Conservation (phyloP, 35 echinoderm and acorn worm species). For the Apostichopus parvimensis region DNA sequence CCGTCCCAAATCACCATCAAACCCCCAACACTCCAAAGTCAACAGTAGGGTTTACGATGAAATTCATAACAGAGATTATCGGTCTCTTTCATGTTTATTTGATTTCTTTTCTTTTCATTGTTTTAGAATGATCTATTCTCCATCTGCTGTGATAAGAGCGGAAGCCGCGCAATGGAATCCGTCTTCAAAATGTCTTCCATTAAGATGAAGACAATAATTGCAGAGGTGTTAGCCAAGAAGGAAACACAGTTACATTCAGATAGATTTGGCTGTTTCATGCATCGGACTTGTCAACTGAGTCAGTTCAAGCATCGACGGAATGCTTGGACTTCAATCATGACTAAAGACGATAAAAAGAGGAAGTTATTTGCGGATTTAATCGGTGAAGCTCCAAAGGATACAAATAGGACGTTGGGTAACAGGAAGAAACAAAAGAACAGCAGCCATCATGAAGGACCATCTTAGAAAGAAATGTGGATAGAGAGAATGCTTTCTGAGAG, state of each 20-base stretch:
- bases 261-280: constrained; percentile 58
- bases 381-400: not conserved
- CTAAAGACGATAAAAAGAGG: constrained; percentile 53
- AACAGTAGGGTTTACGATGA: too few species aligned
- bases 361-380: constrained; percentile 58
- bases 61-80: not conserved
- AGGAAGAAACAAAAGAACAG: constrained; percentile 29
- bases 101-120: not conserved
- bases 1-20: too few species aligned
- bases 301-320: constrained; percentile 34
- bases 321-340: constrained; percentile 32
- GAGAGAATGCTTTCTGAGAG: too few species aligned
- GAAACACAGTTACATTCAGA: constrained; percentile 65
- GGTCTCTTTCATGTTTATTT: not conserved
- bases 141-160: constrained; percentile 80
- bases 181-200: constrained; percentile 75
- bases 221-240: constrained; percentile 62
- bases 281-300: constrained; percentile 35
- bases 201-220: constrained; percentile 66
- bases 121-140: constrained; percentile 62
- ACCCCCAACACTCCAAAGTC: too few species aligned
- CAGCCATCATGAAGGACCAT: not conserved
- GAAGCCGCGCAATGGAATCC: constrained; percentile 69
- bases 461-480: too few species aligned
- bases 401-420: not conserved